These are phyloP conservation scores for Micromussa lordhowensis DNA, from an alignment of 92 coral and sea anemone species.

Conservation along the genomic window DNA sequence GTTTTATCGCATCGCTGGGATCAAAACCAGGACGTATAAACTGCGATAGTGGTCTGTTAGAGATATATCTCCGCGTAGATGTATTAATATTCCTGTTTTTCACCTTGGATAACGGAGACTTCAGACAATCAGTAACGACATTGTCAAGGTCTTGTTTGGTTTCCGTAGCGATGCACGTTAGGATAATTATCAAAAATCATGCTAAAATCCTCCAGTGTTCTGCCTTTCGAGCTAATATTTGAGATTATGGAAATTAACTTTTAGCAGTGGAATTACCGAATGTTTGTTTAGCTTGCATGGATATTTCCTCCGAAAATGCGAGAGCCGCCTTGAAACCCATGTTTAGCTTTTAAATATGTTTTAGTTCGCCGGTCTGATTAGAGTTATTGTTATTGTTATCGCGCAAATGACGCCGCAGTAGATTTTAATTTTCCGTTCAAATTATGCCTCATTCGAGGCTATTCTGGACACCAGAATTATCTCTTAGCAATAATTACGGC, in stretches of 20 bases:
- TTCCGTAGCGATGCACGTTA: neutral
- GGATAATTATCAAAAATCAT: neutral
- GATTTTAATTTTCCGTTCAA: constrained; percentile 18
- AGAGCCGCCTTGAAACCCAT: neutral
- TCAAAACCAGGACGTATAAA: neutral
- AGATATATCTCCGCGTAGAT: neutral
- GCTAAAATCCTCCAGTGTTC: neutral
- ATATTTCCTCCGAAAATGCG: constrained; percentile 4
- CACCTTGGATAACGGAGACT: constrained; percentile 14
- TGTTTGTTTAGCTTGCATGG: constrained; percentile 33
- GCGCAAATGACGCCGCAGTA: constrained; percentile 2
- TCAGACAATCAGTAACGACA: neutral
- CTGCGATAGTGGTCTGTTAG: constrained; percentile 7
- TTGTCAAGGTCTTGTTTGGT: neutral
- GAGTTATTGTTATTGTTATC: constrained; percentile 9
- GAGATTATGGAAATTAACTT: constrained; percentile 38
- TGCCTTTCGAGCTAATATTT: constrained; percentile 28
- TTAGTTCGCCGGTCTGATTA: neutral
- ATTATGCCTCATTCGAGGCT: constrained; percentile 13
- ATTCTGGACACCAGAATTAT: constrained; percentile 15
- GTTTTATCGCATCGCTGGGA: constrained; percentile 15
- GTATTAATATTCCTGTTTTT: neutral
- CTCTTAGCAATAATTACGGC: neutral
- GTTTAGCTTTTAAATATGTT: neutral
- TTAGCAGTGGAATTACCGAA: constrained; percentile 5